Evolutionary conservation across 53 echinoderm and acorn worm genomes (phyloP), one percentile per base, ranked within the genome.

Genomic region (Pentamera pediparva): DNA sequence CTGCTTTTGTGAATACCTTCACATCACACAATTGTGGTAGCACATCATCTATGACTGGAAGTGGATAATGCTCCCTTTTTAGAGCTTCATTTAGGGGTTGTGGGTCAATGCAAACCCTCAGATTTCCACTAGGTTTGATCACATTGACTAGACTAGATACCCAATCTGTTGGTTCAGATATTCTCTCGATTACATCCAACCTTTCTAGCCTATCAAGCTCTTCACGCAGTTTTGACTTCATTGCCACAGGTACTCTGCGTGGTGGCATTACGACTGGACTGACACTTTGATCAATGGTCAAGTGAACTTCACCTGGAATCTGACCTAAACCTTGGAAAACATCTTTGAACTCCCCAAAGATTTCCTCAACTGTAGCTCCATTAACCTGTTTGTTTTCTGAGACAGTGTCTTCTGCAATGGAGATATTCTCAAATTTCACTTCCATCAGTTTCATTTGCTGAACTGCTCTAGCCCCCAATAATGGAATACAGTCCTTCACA

Each of bases 51-150:
- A 79, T 70, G 13, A 70, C 50, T 30, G n/a, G n/a, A n/a, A n/a
- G n/a, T n/a, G n/a, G n/a, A 36, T 75, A 79, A 26, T 83, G 76
- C 33, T 59, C 69, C 32, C 86, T 43, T 53, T 86, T 81, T 3
- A 86, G 41, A 12, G 86, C 86, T 33, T 49, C 69, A 34, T 86
- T 86, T 18, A 86, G 54, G 29, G 62, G 83, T 62, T 70, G 55
- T 5, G 88, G 79, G 70, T 88, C 76, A 19, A 88, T 83, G 52
- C 88, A 83, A 25, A 88, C 60, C n/a, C 83, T 56, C 4, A 75
- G 18, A 50, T 83, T 83, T 22, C 79, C 83, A 61, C 59, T 88
- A 37, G 79, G 60, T 70, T 83, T 88, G 17, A 19, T 47, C 12
- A 79, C 80, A 60, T 32, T 64, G 4, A 75, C 75, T 28, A 83